Evolutionary conservation across 2,797 vertebrate genomes (phyloP).

Genomic region (Echeneis naucrates): DNA sequence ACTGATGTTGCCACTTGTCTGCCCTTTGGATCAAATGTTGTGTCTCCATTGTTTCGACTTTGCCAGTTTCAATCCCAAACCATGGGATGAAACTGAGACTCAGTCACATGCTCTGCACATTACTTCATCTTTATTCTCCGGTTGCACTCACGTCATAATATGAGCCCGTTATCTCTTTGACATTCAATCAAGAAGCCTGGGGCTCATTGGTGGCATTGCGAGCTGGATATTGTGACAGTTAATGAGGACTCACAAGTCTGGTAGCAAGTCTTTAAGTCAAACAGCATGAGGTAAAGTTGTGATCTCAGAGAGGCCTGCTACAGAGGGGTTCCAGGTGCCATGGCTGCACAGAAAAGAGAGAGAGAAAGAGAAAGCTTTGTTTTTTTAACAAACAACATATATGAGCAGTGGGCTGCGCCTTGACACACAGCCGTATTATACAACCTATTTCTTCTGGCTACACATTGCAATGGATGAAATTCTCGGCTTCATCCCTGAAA

Average conservation of each 20-base stretch:
- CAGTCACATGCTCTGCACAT: background rate
- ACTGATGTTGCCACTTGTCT: too few relatives aligned
- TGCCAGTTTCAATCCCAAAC: background rate
- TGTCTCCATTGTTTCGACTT: too few relatives aligned
- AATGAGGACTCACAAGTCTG: slow-evolving; percentile 53
- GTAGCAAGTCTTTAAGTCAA: slow-evolving; percentile 17
- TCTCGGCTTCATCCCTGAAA: slow-evolving; percentile 20
- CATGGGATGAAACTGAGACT: background rate
- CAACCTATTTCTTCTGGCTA: slow-evolving; percentile 25
- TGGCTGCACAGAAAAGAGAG: slow-evolving; percentile 15
- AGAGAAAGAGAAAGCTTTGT: slow-evolving; percentile 9
- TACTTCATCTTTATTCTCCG: slow-evolving; percentile 1
- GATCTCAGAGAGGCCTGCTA: slow-evolving; percentile 25
- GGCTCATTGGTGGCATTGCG: slow-evolving; percentile 44
- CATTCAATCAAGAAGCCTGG: slow-evolving; percentile 23
- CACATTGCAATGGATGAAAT: slow-evolving; percentile 18
- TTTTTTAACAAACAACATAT: background rate
- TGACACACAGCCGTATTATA: slow-evolving; percentile 18
- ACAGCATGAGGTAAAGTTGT: slow-evolving; percentile 24
- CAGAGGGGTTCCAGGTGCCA: slow-evolving; percentile 27
- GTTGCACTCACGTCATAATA: background rate
- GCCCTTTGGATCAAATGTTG: background rate
- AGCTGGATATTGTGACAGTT: slow-evolving; percentile 53
- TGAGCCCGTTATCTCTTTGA: slow-evolving; percentile 12
- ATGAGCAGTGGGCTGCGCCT: slow-evolving; percentile 3